Conservation (phyloP, 2,113 vertebrate species). For the Cyanoramphus novaezelandiae region DNA sequence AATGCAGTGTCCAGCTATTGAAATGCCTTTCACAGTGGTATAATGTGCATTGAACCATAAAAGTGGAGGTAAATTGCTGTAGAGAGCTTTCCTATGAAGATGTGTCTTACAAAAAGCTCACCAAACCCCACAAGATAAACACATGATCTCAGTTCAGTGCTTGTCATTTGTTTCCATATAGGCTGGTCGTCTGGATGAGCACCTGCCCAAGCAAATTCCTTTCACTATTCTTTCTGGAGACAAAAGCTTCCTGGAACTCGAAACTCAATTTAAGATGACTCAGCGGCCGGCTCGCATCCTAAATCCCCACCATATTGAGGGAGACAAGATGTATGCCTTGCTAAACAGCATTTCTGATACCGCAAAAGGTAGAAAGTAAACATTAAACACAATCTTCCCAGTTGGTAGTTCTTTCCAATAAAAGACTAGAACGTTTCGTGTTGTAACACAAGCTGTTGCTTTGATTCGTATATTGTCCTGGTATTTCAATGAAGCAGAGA, state of each 20-base stretch:
- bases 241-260: constrained; percentile 82
- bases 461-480: neutral
- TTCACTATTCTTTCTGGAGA: constrained; percentile 84
- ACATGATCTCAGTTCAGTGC: neutral
- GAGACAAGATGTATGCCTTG: constrained; percentile 82
- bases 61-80: neutral
- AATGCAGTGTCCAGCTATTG: neutral
- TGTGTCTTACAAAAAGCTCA: neutral
- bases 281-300: constrained; percentile 77
- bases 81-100: neutral
- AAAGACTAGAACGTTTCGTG: constrained; percentile 20
- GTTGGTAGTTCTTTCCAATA: neutral
- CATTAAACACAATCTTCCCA: neutral
- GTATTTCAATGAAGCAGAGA: neutral
- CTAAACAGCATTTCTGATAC: constrained; percentile 85
- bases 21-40: neutral
- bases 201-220: constrained; percentile 83
- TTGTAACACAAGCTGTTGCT: constrained; percentile 8
- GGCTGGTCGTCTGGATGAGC: constrained; percentile 83
- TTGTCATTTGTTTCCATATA: constrained; percentile 25
- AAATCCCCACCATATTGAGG: constrained; percentile 81
- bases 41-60: fast-evolving
- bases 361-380: constrained; percentile 77
- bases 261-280: constrained; percentile 82
- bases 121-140: neutral